phyloP scores from a whole-genome alignment of 2,113 vertebrate species.

The Speoplatyrhinus poulsoni region DNA sequence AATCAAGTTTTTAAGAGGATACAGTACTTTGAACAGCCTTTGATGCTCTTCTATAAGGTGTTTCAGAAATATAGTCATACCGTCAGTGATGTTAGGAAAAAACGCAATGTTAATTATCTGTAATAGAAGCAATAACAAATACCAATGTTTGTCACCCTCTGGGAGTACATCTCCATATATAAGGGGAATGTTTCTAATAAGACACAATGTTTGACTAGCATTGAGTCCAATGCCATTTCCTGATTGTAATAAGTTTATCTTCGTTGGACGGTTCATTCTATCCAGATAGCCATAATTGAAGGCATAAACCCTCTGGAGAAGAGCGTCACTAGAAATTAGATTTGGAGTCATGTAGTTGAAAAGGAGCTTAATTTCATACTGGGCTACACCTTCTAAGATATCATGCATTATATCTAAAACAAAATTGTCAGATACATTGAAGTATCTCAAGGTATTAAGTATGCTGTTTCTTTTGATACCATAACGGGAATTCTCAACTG shows the following conservation, averaged over 20 bases:
- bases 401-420: slow-evolving; percentile 24
- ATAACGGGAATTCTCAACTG: slow-evolving; percentile 3
- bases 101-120: slow-evolving; percentile 29
- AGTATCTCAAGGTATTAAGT: slow-evolving; percentile 23
- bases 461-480: slow-evolving; percentile 7
- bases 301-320: slow-evolving; percentile 17
- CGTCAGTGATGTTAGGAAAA: slow-evolving; percentile 10
- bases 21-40: slow-evolving; percentile 14
- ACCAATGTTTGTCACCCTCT: slow-evolving; percentile 13
- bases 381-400: slow-evolving; percentile 18
- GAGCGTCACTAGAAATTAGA: not conserved
- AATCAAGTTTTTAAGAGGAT: slow-evolving; percentile 5
- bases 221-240: slow-evolving; percentile 23
- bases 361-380: slow-evolving; percentile 13
- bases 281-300: slow-evolving; percentile 26
- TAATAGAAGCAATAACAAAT: slow-evolving; percentile 14
- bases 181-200: slow-evolving; percentile 15
- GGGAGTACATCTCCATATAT: slow-evolving; percentile 16
- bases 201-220: slow-evolving; percentile 18
- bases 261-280: slow-evolving; percentile 13
- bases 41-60: slow-evolving; percentile 24
- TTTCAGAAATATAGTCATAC: slow-evolving; percentile 18
- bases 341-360: slow-evolving; percentile 16
- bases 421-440: slow-evolving; percentile 19
- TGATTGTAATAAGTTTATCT: not conserved